Base-by-base conservation (phyloP, 2,113 vertebrate species). In the Mola mola region DNA sequence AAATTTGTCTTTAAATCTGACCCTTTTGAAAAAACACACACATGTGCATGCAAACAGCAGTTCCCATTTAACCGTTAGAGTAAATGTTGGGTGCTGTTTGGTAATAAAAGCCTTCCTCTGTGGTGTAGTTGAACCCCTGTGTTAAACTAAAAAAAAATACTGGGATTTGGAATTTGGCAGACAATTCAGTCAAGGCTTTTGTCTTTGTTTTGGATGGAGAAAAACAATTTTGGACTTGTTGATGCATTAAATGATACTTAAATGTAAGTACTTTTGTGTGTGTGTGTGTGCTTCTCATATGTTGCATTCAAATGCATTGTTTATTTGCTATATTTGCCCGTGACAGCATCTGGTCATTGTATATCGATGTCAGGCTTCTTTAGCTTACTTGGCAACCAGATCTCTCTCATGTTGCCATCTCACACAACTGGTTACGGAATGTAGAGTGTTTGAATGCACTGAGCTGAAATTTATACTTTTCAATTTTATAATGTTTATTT, bases 41-140 rank as follows among this genome's bases (percentile, higher is more conserved):
- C 15, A 33, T 29, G 22, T 1, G 33, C 36, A 56, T 46, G 56
- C 33, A 50, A 60, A 50, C 61, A 34, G n/a, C 37, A 47, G 16
- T 47, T 43, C 19, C 26, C 24, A 10, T 51, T 33, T 57, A 42
- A 46, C 24, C 15, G 57, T 60, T 52, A 13, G 29, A 47, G 75
- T 82, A 77, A 81, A 53, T 51, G 57, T 13, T 63, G 57, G 72
- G 63, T 68, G 63, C 62, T 38, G 55, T 25, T 24, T 49, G 33
- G 57, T 81, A 84, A 82, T 84, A 78, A 84, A 84, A 78, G 65
- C 60, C 62, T 79, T 84, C 80, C 66, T 55, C 78, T 72, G 81
- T 20, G 79, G 65, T 38, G 61, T 3, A 72, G 62, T 37, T 34
- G 60, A 66, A 52, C 72, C 65, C 40, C 72, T 81, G 82, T 86